Evolutionary conservation across 2,113 vertebrate species (phyloP).

Genomic region (Equus quagga): DNA sequence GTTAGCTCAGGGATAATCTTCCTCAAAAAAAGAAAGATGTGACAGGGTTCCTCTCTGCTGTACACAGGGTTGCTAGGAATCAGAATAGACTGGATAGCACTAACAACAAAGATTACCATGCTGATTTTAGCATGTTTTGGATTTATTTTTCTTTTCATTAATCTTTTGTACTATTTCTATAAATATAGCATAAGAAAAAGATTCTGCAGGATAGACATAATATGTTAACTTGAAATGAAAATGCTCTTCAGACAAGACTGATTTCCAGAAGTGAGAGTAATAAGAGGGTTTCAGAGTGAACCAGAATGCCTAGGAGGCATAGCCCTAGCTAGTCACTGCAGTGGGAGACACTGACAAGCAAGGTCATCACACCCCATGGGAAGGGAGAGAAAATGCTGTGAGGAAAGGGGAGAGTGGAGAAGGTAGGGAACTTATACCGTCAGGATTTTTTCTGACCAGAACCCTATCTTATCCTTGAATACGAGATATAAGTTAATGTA

Average conservation of each 20-base stretch:
- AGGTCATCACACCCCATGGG: neutral
- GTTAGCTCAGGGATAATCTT: too few species aligned
- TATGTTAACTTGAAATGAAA: conserved; percentile 5
- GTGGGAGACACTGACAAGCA: neutral
- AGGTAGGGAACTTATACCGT: neutral
- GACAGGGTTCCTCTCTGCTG: too few species aligned
- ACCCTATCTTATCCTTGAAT: neutral
- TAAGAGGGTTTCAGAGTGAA: neutral
- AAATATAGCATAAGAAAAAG: neutral
- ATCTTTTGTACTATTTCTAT: neutral
- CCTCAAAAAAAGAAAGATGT: too few species aligned
- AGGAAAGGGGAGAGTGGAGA: neutral
- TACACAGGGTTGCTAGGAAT: too few species aligned
- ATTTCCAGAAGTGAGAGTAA: conserved; percentile 16
- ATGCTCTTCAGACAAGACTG: neutral
- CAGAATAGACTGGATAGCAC: too few species aligned
- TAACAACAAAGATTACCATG: neutral
- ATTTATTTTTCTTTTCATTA: conserved; percentile 17
- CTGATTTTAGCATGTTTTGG: neutral
- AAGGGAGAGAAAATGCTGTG: neutral
- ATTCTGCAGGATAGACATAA: neutral
- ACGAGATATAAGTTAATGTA: neutral
- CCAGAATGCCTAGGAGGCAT: neutral
- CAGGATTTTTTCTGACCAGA: neutral
- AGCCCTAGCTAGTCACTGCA: neutral